Base-by-base conservation (phyloP, 2,888 invertebrate species). In the Andricus curvator region DNA sequence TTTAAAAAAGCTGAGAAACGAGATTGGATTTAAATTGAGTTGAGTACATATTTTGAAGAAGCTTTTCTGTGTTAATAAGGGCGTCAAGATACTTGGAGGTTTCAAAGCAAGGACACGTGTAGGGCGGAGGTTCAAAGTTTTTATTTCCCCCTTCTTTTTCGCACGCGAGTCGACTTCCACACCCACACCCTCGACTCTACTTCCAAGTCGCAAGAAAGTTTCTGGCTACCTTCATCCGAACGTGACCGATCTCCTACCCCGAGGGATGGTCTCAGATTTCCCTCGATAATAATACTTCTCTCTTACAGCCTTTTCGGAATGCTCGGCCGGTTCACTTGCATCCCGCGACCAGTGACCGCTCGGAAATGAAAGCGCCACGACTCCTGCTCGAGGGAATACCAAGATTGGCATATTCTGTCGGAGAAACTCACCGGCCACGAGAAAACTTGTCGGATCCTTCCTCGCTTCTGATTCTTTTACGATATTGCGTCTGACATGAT, bases 241-340 rank as follows among this genome's bases (percentile, higher is more conserved):
- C 94, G 94, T 94, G 94, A 94, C 94, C 94, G 94, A 94, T 94
- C 94, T 93, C 89, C 89, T 89, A 93, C 94, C 94, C 93, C 94
- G 86, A 85, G 93, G 94, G 94, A 93, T 92, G 91, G 89, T 88
- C 91, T 88, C 93, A 94, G 94, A 94, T 94, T 94, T 94, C 94
- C 94, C 94, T 93, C 93, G 94, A 93, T 93, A 94, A 94, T 94
- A 94, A 94, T 94, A 94, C 93, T 93, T 93, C 93, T 93, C 93
- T 93, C 93, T 93, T 93, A 92, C 87, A 85, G 80, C 79, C 83
- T 85, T 82, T 74, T 48, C 66, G 68, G 70, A 51, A 66, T 65
- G 33, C 29, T 79, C 80, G 78, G 81, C 78, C 68, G 82, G 86
- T 84, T 86, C 86, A 80, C 85, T 86, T 85, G 86, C 86, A 82